Percentiles rank a stretch among this genome's conserved stretches.
Conservation (phyloP, 1,140 invertebrate species). For the Pseudachorutes palmiensis region DNA sequence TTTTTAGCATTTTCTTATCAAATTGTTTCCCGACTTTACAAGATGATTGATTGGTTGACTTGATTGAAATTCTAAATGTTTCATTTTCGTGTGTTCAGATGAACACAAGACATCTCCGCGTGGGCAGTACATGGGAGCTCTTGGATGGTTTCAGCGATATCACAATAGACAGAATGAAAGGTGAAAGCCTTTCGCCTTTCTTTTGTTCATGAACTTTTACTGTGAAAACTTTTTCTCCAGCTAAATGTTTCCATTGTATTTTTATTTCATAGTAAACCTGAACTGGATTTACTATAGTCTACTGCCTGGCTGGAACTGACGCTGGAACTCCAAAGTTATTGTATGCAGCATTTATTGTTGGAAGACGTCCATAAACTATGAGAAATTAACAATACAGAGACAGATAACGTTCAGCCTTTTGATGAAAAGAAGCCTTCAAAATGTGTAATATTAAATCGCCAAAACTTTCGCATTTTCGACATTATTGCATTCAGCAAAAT, state of each 20-base stretch:
- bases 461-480: no score
- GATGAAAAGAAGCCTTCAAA: background rate
- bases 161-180: constrained; percentile 7
- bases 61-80: no score
- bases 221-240: background rate
- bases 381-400: background rate
- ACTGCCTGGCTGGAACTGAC: background rate
- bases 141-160: constrained; percentile 17
- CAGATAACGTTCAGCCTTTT: background rate
- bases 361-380: constrained; percentile 10
- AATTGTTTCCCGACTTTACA: no score
- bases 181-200: background rate
- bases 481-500: no score
- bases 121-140: constrained; percentile 8
- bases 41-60: no score
- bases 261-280: constrained; percentile 8
- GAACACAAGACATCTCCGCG: constrained; percentile 1
- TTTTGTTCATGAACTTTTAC: background rate
- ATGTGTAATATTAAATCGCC: background rate
- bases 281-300: constrained; percentile 6
- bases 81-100: background rate
- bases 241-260: background rate
- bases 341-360: background rate
- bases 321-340: background rate
- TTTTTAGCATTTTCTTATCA: no score